These are phyloP conservation scores for Turdus rufiventris DNA, from an alignment of 2,113 vertebrate species.

Conservation along the genomic window DNA sequence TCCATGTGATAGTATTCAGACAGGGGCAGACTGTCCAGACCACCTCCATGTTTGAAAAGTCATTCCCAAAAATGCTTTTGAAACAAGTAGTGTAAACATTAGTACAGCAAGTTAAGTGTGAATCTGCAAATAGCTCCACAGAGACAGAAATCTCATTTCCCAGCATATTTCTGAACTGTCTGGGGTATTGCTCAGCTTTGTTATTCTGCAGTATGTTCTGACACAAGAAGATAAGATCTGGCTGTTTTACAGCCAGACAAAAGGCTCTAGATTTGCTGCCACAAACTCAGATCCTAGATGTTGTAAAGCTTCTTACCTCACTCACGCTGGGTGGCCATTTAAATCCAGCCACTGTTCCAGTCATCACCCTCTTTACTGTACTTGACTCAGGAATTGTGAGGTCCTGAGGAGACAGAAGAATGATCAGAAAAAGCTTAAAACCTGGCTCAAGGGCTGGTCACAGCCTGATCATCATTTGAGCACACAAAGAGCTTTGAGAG, in stretches of 20 bases:
- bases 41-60: neutral
- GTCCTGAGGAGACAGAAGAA: slow-evolving; percentile 80
- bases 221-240: neutral
- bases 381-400: slow-evolving; percentile 93
- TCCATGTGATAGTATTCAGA: neutral
- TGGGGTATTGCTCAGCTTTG: neutral
- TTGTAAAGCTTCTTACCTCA: slow-evolving; percentile 67
- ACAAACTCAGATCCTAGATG: neutral
- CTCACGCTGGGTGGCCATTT: slow-evolving; percentile 93
- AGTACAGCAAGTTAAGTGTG: neutral
- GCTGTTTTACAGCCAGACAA: neutral
- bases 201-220: neutral
- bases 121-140: neutral
- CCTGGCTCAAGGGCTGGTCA: neutral
- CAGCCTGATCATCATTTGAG: neutral
- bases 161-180: neutral
- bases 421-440: slow-evolving; percentile 19
- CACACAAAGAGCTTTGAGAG: neutral
- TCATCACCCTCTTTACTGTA: slow-evolving; percentile 89
- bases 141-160: neutral
- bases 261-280: neutral
- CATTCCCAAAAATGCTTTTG: neutral
- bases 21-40: neutral
- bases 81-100: neutral
- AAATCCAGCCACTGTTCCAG: slow-evolving; percentile 88